phyloP scores from a whole-genome alignment of 2,888 invertebrate genomes.

The Diadegma fenestrale region DNA sequence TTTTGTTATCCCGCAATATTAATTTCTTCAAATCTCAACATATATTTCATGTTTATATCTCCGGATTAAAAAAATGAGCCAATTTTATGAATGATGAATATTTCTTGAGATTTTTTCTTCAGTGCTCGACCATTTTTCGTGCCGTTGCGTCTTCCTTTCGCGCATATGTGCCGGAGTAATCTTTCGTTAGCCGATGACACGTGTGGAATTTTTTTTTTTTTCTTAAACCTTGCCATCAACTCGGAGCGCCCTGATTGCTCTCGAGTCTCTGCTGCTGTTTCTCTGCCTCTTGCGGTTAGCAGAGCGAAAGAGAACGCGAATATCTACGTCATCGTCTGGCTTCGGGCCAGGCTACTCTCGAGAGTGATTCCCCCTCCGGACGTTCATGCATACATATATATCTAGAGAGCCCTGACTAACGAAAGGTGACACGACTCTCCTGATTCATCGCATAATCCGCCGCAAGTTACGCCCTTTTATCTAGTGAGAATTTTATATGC shows the following conservation, averaged over 20 bases:
- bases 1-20: no score
- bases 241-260: constrained; percentile 63
- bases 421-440: not conserved
- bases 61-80: no score
- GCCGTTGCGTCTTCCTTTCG: constrained; percentile 2
- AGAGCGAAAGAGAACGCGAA: constrained; percentile 20
- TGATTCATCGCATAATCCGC: not conserved
- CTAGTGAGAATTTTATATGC: not conserved
- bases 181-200: constrained; percentile 60
- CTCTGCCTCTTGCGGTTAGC: constrained; percentile 40
- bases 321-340: constrained; percentile 64
- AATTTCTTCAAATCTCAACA: no score
- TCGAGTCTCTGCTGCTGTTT: constrained; percentile 50
- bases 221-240: constrained; percentile 58
- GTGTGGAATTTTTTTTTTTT: constrained; percentile 37
- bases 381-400: constrained; percentile 43
- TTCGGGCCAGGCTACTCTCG: constrained; percentile 62
- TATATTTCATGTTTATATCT: no score
- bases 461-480: constrained; percentile 27
- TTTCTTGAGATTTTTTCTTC: not conserved
- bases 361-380: constrained; percentile 37
- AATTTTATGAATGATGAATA: not conserved
- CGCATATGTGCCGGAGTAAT: constrained; percentile 16
- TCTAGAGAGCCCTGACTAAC: not conserved
- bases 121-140: not conserved